These are phyloP conservation scores for Dromaius novaehollandiae DNA, from an alignment of 2,113 vertebrate genomes.

Conservation along the genomic window DNA sequence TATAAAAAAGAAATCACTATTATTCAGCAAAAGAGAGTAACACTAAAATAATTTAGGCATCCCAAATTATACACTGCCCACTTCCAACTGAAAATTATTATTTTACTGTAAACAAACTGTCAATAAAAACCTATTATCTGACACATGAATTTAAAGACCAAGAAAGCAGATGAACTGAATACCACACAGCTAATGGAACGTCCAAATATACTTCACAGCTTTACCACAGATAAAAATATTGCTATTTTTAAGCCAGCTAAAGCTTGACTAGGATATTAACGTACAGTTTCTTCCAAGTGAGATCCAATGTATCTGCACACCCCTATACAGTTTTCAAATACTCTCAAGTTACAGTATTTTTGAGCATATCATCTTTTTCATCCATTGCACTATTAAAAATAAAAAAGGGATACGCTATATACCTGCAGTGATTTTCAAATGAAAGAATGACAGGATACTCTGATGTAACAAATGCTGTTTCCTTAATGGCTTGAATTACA, in stretches of 20 bases:
- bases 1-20: constrained; percentile 20
- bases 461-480: constrained; percentile 95
- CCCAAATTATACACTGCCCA: not conserved
- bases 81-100: not conserved
- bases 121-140: constrained; percentile 2
- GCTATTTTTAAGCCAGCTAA: not conserved
- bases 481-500: constrained; percentile 97
- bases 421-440: constrained; percentile 99
- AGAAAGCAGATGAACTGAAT: constrained; percentile 3
- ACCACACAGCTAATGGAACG: not conserved
- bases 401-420: not conserved
- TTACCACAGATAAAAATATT: not conserved
- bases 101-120: constrained; percentile 4
- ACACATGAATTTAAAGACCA: not conserved
- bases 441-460: constrained; percentile 97
- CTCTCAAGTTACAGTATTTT: not conserved
- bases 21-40: constrained; percentile 17
- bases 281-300: not conserved
- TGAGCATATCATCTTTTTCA: not conserved
- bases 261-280: not conserved
- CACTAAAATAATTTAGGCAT: not conserved
- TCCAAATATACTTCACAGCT: constrained; percentile 13
- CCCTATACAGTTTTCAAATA: not conserved
- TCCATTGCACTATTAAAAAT: not conserved
- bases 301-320: not conserved